phyloP scores from a whole-genome alignment of 2,113 vertebrate genomes.

The Charina bottae region DNA sequence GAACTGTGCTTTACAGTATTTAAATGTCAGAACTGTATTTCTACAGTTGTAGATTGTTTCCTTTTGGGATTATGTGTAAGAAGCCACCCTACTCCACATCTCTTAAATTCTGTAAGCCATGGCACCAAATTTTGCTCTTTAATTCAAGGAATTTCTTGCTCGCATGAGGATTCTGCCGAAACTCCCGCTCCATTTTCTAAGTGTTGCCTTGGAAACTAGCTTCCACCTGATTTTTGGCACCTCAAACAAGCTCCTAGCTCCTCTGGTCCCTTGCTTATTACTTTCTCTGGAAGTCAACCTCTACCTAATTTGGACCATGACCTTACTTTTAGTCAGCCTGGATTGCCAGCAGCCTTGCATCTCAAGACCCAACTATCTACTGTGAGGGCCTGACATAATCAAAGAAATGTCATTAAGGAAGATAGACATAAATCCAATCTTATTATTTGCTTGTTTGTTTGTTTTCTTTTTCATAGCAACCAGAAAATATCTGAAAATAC shows the following conservation, averaged over 20 bases:
- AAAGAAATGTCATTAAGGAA: background rate
- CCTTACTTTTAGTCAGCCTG: background rate
- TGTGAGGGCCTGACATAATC: background rate
- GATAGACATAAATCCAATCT: background rate
- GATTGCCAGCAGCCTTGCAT: background rate
- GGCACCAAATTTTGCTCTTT: background rate
- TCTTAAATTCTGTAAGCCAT: background rate
- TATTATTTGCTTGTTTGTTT: background rate
- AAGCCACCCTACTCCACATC: background rate
- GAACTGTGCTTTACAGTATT: background rate
- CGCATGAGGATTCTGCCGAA: background rate
- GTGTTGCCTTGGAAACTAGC: background rate
- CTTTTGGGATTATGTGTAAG: background rate
- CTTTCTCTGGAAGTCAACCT: background rate
- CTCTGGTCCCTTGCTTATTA: background rate
- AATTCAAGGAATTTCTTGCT: background rate
- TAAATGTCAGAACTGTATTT: background rate
- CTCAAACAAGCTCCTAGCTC: background rate
- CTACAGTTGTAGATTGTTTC: background rate
- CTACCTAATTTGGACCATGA: background rate
- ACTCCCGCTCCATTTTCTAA: background rate
- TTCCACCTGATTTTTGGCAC: background rate
- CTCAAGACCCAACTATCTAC: background rate
- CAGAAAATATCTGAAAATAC: background rate
- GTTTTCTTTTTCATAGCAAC: background rate